phyloP scores from a whole-genome alignment of 2,888 invertebrate genomes.

The Malthinus flaveolus region DNA sequence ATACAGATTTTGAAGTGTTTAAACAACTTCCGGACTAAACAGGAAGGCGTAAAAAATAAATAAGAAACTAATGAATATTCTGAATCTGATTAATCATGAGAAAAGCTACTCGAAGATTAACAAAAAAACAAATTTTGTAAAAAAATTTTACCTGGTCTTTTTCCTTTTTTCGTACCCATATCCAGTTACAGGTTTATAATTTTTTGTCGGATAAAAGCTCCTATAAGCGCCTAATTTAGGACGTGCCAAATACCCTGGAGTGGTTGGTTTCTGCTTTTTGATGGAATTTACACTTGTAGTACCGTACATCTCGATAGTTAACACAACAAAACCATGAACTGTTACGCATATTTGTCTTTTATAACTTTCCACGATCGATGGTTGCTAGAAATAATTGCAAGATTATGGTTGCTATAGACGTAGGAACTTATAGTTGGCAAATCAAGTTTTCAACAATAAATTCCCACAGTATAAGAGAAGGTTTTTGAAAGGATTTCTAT shows the following conservation, averaged over 20 bases:
- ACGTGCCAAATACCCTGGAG: slow-evolving; percentile 47
- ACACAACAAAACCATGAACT: slow-evolving; percentile 12
- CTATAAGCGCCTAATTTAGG: slow-evolving; percentile 48
- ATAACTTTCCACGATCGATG: slow-evolving; percentile 36
- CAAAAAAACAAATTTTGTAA: no score
- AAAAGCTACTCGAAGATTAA: no score
- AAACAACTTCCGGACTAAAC: no score
- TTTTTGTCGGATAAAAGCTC: slow-evolving; percentile 41
- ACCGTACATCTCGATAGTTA: slow-evolving; percentile 37
- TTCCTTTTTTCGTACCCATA: slow-evolving; percentile 48
- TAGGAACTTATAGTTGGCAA: slow-evolving; percentile 11
- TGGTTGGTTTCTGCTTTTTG: slow-evolving; percentile 36
- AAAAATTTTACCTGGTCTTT: slow-evolving; percentile 45
- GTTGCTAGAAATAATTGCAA: slow-evolving; percentile 21
- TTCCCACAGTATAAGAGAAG: no score
- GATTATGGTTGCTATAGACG: slow-evolving; percentile 19
- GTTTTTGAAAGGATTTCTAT: no score
- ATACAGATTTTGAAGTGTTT: no score
- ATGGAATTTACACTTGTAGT: slow-evolving; percentile 27
- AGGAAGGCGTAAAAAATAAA: no score
- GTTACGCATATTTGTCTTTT: slow-evolving; percentile 23
- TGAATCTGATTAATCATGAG: no score
- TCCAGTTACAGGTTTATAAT: slow-evolving; percentile 30
- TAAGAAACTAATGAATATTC: no score
- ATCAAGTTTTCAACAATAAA: slow-evolving; percentile 3